A percentile compares a stretch with the other conserved stretches of the same genome.
Evolutionary conservation across 1,140 invertebrate genomes (phyloP).

Genomic region (Akabosia matsudoensis): DNA sequence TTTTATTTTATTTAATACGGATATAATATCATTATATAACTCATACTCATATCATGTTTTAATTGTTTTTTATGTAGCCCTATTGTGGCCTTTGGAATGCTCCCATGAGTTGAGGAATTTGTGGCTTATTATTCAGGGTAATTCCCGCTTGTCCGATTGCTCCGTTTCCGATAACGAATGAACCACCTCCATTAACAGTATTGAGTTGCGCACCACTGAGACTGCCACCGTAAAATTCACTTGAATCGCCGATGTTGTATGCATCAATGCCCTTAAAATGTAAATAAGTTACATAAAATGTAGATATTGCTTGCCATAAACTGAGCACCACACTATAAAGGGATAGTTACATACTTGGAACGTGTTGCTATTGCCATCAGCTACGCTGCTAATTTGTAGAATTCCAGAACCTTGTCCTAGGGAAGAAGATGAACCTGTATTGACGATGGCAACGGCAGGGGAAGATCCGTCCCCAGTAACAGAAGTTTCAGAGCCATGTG

Average conservation of each 20-base stretch:
- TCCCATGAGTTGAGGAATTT: no score
- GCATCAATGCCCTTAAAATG: background rate
- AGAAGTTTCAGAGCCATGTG: background rate
- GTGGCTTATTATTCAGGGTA: background rate
- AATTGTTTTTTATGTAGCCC: no score
- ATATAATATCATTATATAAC: no score
- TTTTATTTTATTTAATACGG: no score
- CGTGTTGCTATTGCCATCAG: background rate
- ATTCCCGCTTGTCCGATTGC: background rate
- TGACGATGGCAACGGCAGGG: background rate
- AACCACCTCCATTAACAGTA: background rate
- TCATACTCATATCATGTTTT: no score
- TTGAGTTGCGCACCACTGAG: background rate
- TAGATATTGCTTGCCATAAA: no score
- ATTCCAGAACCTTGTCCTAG: background rate
- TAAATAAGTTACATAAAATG: no score
- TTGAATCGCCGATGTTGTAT: background rate
- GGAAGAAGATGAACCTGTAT: background rate
- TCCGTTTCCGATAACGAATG: background rate
- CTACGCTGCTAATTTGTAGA: background rate
- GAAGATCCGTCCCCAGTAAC: background rate
- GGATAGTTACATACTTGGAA: no score
- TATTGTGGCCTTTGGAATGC: no score
- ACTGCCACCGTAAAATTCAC: background rate
- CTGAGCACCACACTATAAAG: no score